Evolutionary conservation across 2,888 invertebrate genomes (phyloP).

Genomic region (Hyposoter didymator): DNA sequence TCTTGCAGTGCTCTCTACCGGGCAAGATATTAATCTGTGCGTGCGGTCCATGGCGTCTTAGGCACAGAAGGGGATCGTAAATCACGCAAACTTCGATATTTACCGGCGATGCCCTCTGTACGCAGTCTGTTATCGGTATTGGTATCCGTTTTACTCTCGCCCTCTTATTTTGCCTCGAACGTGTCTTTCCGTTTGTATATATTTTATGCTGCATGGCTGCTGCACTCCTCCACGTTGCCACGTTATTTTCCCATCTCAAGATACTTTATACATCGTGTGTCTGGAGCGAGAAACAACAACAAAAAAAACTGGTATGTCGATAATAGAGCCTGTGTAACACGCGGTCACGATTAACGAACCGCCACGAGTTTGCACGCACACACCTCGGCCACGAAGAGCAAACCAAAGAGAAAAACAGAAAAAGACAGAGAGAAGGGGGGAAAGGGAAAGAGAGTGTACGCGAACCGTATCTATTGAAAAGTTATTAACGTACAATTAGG

Average conservation of each 20-base stretch:
- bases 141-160: slow-evolving; percentile 49
- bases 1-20: slow-evolving; percentile 15
- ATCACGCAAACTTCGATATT: slow-evolving; percentile 57
- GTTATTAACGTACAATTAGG: slow-evolving; percentile 61
- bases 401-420: neutral
- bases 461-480: slow-evolving; percentile 49
- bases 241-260: slow-evolving; percentile 14
- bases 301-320: slow-evolving; percentile 18
- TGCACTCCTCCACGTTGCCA: slow-evolving; percentile 14
- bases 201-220: neutral
- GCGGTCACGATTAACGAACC: slow-evolving; percentile 62
- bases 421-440: too few relatives aligned
- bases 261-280: slow-evolving; percentile 34
- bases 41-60: slow-evolving; percentile 48
- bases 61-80: slow-evolving; percentile 58
- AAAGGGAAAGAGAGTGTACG: neutral
- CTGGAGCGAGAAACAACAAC: slow-evolving; percentile 20
- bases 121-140: slow-evolving; percentile 43
- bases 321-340: slow-evolving; percentile 46
- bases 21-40: slow-evolving; percentile 62
- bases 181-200: slow-evolving; percentile 15
- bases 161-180: slow-evolving; percentile 20
- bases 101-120: slow-evolving; percentile 30
- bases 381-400: neutral
- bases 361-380: slow-evolving; percentile 59